Evolutionary conservation across 1,140 invertebrate genomes (phyloP), one percentile per base, ranked within the genome.

Genomic region (Heliothis subflexa): DNA sequence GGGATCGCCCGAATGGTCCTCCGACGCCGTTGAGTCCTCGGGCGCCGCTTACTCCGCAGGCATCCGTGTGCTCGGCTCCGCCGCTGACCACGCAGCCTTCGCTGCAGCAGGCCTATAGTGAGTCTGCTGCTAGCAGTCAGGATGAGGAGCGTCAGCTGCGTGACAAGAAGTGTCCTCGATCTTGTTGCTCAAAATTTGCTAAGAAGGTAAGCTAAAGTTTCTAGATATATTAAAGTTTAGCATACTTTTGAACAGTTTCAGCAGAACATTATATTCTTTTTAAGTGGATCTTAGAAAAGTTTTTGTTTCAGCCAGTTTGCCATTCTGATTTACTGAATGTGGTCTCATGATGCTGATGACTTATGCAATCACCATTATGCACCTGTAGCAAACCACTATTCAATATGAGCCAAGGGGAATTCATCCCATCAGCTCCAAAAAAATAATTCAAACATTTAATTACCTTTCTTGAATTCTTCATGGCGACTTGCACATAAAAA

Each of bases 121-220:
- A 94, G 72, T 94, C 86, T 89, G 96, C 91, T 90, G 95, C 92
- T 89, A 96, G 93, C 93, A 96, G 93, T 87, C 95, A 94, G 83
- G 94, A 94, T 86, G 94, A 93, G 81, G 94, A 90, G 72, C 86
- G 91, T 13, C 89, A 92, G 71, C 83, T 91, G 73, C 94, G 93
- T 62, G 93, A 93, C 86, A 94, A 88, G 79, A 94, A 95, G 75
- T 97, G 96, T 86, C 96, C 95, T 62, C 95, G 95, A 71, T 96
- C 96, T 16, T 96, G 97, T 87, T 97, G 96, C 91, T 97, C 96
- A 11, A 96, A 96, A 86, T 95, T 96, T 79, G 96, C 96, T 76
- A 96, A 96, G 85, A 97, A 97, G 95, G 91, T 92, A 77, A 12
- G 33, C 7, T 40, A 40, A 7, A 0, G 5, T 40, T 40, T 40